Evolutionary conservation across 1,140 invertebrate species (phyloP), one percentile per base, ranked within the genome.

Genomic region (Neodiprion pinetum): DNA sequence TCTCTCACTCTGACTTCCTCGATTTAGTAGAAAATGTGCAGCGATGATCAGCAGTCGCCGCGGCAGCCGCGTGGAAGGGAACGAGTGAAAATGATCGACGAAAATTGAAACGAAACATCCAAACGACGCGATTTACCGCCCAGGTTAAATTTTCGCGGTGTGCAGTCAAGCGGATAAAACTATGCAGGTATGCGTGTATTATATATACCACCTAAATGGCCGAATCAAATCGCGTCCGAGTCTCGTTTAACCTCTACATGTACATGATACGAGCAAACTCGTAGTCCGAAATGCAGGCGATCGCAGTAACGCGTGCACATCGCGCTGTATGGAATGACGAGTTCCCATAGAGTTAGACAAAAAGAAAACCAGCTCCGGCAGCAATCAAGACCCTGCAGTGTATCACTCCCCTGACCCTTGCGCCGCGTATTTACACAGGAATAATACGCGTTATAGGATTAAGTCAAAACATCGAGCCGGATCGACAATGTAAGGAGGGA

Each of bases 381-480:
- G 23, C 70, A 71, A 71, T 61, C 47, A 71, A 71, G 17, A 21
- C 21, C 21, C 48, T 17, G n/a, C 68, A 12, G n/a, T 40, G 8
- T 49, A 71, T 71, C 70, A 17, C 48, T 47, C 48, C 48, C 14
- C 40, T 23, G 48, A 14, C 70, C 70, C 70, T 71, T 40, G 53
- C 70, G 79, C 78, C 74, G 78, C 77, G 76, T 85, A 82, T 84
- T 84, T 85, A 84, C 83, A 83, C 83, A 82, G 80, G 82, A 84
- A 85, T 85, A 84, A 85, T 81, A 79, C 77, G 84, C 80, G 79
- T 85, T 84, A 85, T 83, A 79, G 84, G 84, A 84, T 85, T 84
- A 84, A 78, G 83, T 84, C 84, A 84, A 85, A 85, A 84, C 82
- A 85, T 83, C 77, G 78, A 78, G 79, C 80, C 77, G 80, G 69